Conservation (phyloP, 2,888 invertebrate species). For the Prenolepis imparis region DNA sequence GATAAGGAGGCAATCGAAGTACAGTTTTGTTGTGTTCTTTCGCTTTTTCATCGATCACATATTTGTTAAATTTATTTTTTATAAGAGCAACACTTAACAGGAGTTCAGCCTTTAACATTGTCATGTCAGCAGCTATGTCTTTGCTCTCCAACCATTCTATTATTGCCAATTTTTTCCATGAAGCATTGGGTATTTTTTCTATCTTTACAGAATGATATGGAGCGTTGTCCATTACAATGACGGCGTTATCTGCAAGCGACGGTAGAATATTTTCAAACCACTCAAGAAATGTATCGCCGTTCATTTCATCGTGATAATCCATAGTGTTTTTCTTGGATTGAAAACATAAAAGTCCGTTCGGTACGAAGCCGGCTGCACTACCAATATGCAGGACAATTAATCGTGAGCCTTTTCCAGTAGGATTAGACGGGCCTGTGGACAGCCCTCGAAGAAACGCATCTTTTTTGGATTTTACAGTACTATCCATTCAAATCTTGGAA, state of each 20-base stretch:
- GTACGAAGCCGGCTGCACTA: background rate
- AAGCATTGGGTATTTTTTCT: background rate
- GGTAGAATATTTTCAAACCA: background rate
- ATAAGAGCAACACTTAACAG: background rate
- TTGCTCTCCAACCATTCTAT: background rate
- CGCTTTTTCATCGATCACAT: background rate
- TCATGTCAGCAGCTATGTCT: background rate
- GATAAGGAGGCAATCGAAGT: background rate
- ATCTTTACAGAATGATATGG: background rate
- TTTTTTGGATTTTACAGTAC: background rate
- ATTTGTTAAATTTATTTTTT: background rate
- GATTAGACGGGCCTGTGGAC: background rate
- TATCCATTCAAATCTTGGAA: background rate
- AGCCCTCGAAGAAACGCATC: background rate
- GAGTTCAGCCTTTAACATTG: background rate
- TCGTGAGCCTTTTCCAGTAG: background rate
- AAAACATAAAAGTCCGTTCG: background rate
- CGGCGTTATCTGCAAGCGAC: background rate
- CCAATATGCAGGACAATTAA: background rate
- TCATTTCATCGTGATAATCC: background rate
- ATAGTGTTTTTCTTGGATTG: background rate
- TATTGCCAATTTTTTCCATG: background rate
- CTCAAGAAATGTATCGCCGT: background rate
- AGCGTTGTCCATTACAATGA: background rate
- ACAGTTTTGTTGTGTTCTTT: background rate